Evolutionary conservation across 2,888 invertebrate species (phyloP).

Genomic region (Andrena marginata): DNA sequence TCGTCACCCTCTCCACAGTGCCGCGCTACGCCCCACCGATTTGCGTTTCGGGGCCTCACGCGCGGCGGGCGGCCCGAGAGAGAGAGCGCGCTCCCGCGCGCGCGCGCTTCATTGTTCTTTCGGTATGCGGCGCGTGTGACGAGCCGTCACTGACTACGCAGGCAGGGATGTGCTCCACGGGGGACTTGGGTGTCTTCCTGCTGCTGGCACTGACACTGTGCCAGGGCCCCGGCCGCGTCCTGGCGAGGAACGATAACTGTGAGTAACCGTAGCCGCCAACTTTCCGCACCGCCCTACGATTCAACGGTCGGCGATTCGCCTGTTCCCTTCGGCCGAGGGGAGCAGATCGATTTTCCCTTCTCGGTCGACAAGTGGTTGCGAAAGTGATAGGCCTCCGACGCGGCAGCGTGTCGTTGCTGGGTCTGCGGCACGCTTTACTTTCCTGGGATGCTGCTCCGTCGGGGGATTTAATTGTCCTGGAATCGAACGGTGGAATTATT

Average conservation of each 20-base stretch:
- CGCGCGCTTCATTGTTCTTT: background rate
- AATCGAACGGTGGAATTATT: background rate
- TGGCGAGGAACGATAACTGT: constrained; percentile 79
- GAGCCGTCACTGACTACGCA: constrained; percentile 15
- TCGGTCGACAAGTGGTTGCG: constrained; percentile 43
- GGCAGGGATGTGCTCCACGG: constrained; percentile 57
- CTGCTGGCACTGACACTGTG: constrained; percentile 67
- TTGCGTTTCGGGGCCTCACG: no score
- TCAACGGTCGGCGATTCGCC: background rate
- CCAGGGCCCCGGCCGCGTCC: constrained; percentile 52
- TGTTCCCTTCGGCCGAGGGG: background rate
- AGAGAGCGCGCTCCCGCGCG: background rate
- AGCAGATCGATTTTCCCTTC: background rate
- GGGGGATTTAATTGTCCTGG: background rate
- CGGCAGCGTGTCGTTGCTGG: constrained; percentile 3
- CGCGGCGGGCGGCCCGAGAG: background rate
- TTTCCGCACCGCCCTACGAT: background rate
- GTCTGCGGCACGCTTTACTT: background rate
- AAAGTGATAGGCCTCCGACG: background rate
- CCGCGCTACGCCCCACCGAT: no score
- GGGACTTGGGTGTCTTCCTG: constrained; percentile 62
- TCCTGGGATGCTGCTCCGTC: background rate
- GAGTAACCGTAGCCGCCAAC: constrained; percentile 61
- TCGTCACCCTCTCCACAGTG: no score
- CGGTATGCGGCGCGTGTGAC: constrained; percentile 58